Base-by-base conservation (phyloP, 1,140 invertebrate species). In the Drosophila chauvacae region DNA sequence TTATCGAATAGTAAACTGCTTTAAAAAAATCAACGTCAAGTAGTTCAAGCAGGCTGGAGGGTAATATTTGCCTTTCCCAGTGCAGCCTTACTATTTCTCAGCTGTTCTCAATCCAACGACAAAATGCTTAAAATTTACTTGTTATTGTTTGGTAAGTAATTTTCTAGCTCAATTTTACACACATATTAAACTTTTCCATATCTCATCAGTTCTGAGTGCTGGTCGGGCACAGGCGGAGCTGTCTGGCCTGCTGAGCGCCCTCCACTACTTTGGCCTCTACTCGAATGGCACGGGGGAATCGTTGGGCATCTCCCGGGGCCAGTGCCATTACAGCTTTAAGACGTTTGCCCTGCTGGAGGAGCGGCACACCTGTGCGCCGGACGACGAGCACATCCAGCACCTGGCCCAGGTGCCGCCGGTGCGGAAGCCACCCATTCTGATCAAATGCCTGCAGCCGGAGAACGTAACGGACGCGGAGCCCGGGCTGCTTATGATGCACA, bases 311-410 rank as follows among this genome's bases (percentile, higher is more conserved):
- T 81, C 77, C 0, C 69, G 75, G 1, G 91, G 90, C 1, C 79
- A 83, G 16, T 79, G 83, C 41, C 64, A 58, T 0, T 91, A 92
- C 41, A 66, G 62, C 14, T 92, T 91, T 33, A 28, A 69, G 26
- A 73, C 78, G 0, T 79, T 66, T 26, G 85, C 78, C 1, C 48
- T 90, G 2, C 53, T 80, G 58, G 50, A 55, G 9, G 81, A 85
- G 1, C 81, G 79, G 0, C 53, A 63, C 5, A 63, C 33, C 0
- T 92, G 86, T 39, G 48, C 56, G 9, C 76, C 77, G 7, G 86
- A 83, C 50, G 91, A 92, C 56, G 68, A 83, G 42, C 66, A 88
- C 42, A 88, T 92, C n/a, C 16, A 76, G 35, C 91, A 92, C 42
- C 23, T 92, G 39, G 47, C 63, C 0, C 86, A 86, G 9, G 10